A percentile compares a stretch with the other conserved stretches of the same genome.
phyloP scores from a whole-genome alignment of 2,113 vertebrate genomes.

The Seriola rivoliana region DNA sequence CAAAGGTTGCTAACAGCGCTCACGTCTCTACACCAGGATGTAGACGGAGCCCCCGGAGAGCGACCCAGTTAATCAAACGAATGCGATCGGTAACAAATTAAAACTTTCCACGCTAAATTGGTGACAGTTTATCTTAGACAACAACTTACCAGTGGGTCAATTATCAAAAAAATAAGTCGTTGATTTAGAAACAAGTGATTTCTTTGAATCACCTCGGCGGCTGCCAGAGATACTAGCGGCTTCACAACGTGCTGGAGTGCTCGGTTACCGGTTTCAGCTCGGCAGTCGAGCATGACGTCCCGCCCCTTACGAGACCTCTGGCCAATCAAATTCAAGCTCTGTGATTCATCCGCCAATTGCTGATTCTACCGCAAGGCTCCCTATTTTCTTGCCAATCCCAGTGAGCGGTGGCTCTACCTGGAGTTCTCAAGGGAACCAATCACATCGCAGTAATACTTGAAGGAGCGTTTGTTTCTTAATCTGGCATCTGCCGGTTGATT shows the following conservation, averaged over 20 bases:
- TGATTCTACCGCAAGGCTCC: not conserved
- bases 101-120: rapidly evolving
- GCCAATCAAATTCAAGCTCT: slow-evolving; percentile 47
- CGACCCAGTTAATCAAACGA: slow-evolving; percentile 11
- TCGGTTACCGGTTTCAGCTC: slow-evolving; percentile 75
- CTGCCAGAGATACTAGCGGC: slow-evolving; percentile 47
- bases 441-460: not conserved
- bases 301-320: not conserved
- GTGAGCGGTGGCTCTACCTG: not conserved
- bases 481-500: slow-evolving; percentile 21
- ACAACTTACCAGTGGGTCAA: slow-evolving; percentile 74
- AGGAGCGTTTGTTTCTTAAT: slow-evolving; percentile 15
- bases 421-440: slow-evolving; percentile 18
- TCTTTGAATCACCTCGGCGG: slow-evolving; percentile 59
- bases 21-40: not conserved
- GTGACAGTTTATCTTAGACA: rapidly evolving
- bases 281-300: slow-evolving; percentile 21
- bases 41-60: slow-evolving; percentile 49
- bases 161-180: slow-evolving; percentile 46
- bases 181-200: slow-evolving; percentile 54
- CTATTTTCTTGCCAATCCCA: slow-evolving; percentile 10
- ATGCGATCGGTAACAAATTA: rapidly evolving
- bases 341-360: slow-evolving; percentile 25
- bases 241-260: slow-evolving; percentile 78
- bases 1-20: not conserved